Evolutionary conservation across 2,113 vertebrate genomes (phyloP).

Genomic region (Arenaria interpres): DNA sequence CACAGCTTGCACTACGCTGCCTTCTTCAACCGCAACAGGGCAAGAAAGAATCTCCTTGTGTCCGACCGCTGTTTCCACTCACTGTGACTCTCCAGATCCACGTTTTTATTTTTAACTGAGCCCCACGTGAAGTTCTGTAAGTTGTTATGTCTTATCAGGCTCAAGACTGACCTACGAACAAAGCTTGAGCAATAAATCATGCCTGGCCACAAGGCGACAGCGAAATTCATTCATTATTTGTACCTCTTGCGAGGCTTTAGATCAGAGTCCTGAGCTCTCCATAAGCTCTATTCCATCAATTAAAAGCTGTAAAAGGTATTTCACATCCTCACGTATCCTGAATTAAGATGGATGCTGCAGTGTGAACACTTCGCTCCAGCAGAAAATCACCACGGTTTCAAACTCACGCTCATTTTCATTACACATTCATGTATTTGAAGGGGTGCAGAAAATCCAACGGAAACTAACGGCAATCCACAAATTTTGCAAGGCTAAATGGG

Average conservation of each 20-base stretch:
- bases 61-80: background rate
- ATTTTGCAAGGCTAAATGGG: background rate
- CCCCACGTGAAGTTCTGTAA: accelerated
- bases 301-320: background rate
- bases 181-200: background rate
- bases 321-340: background rate
- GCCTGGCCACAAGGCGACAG: background rate
- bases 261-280: background rate
- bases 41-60: background rate
- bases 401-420: background rate
- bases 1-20: background rate
- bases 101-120: background rate
- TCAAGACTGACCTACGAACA: background rate
- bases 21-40: background rate
- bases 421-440: background rate
- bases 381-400: background rate
- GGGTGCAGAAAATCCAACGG: background rate
- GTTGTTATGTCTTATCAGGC: background rate
- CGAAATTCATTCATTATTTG: background rate
- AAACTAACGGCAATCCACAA: background rate
- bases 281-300: background rate
- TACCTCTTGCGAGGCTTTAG: background rate
- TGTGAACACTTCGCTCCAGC: background rate
- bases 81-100: background rate
- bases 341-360: background rate